phyloP scores from a whole-genome alignment of 2,888 invertebrate genomes.

The Nomada fabriciana region DNA sequence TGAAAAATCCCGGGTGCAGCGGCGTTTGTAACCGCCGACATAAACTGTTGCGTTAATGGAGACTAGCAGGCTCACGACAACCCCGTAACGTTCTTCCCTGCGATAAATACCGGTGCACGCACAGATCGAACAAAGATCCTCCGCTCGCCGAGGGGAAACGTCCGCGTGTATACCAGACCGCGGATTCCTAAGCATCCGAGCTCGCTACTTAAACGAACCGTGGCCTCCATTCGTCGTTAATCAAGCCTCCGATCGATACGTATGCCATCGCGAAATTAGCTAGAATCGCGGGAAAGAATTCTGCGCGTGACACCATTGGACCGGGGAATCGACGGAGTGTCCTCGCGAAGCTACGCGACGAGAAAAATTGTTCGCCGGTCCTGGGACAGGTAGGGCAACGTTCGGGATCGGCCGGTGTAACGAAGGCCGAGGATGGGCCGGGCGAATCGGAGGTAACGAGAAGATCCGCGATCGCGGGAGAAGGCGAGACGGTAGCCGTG shows the following conservation, averaged over 20 bases:
- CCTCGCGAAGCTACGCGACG: neutral
- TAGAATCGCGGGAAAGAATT: neutral
- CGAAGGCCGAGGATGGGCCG: conserved; percentile 37
- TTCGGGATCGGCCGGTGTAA: conserved; percentile 44
- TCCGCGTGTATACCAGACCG: conserved; percentile 3
- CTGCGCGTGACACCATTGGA: too few species aligned
- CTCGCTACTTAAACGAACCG: neutral
- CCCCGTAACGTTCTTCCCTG: conserved; percentile 11
- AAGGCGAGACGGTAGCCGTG: neutral
- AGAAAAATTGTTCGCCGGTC: conserved; percentile 49
- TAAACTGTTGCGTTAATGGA: conserved; percentile 65
- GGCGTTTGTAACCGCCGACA: conserved; percentile 58
- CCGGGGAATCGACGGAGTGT: neutral
- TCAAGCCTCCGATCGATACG: neutral
- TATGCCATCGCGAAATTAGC: neutral
- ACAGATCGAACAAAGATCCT: conserved; percentile 35
- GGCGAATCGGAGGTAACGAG: conserved; percentile 11
- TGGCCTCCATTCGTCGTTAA: conserved; percentile 13
- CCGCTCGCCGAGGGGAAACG: conserved; percentile 19
- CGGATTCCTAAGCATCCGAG: conserved; percentile 20
- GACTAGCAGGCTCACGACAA: conserved; percentile 44
- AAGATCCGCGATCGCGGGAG: neutral
- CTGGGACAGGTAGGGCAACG: conserved; percentile 47
- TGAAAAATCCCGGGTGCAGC: conserved; percentile 51
- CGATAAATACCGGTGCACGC: conserved; percentile 41